Conservation (phyloP, 2,888 invertebrate genomes). For the Parapristionchus giblindavisi region DNA sequence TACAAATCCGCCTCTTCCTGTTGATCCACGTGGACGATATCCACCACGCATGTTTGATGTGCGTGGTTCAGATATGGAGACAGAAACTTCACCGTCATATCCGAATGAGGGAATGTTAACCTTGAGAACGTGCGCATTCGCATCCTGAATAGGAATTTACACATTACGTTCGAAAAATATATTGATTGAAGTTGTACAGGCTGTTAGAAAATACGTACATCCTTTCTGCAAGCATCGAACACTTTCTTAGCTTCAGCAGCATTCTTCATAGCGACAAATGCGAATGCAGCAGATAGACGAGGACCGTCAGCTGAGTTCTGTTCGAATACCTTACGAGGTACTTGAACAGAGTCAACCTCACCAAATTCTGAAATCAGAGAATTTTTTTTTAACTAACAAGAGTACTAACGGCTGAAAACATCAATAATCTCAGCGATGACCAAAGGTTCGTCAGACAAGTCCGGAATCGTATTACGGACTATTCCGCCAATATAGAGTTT, state of each 20-base stretch:
- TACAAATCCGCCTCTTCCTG: constrained; percentile 26
- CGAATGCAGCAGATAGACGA: constrained; percentile 21
- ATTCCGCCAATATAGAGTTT: constrained; percentile 38
- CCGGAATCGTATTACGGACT: constrained; percentile 34
- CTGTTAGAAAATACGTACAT: constrained; percentile 8
- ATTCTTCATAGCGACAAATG: constrained; percentile 35
- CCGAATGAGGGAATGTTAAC: constrained; percentile 4
- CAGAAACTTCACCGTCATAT: constrained; percentile 30
- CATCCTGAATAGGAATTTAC: constrained; percentile 11
- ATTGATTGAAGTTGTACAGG: not conserved
- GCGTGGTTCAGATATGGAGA: constrained; percentile 17
- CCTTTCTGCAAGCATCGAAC: constrained; percentile 31
- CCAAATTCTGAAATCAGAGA: constrained; percentile 5
- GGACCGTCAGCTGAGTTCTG: not conserved
- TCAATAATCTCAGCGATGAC: constrained; percentile 26
- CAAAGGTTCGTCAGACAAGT: not conserved
- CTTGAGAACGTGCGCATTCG: constrained; percentile 21
- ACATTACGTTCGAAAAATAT: not conserved
- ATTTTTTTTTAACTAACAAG: not conserved
- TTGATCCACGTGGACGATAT: not conserved
- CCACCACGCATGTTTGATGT: not conserved
- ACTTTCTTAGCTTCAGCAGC: constrained; percentile 22
- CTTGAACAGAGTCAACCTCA: constrained; percentile 31
- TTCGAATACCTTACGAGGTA: constrained; percentile 34
- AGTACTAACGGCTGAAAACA: constrained; percentile 12